Evolutionary conservation across 2,888 invertebrate species (phyloP), one percentile per base, ranked within the genome.

Genomic region (Parelbella ahira): DNA sequence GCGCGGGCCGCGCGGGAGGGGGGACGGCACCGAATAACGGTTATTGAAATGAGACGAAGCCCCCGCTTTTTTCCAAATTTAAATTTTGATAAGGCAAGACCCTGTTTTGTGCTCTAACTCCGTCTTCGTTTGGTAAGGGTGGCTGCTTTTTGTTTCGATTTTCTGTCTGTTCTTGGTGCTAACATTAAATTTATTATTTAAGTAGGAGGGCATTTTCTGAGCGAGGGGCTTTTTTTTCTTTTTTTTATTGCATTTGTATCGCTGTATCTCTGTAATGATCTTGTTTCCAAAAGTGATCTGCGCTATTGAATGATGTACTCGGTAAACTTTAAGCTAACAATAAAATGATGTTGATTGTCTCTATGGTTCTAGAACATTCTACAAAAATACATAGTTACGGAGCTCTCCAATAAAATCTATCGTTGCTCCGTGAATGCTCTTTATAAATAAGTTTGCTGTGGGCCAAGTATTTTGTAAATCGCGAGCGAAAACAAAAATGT

Each of bases 81-180:
- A 87, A 87, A 86, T 87, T 86, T 86, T 87, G 86, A 86, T 87
- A 87, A 86, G 86, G 86, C 84, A 69, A 80, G 72, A 68, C 73
- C 75, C 76, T 76, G 84, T 86, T 86, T 82, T 75, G 75, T 75
- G 73, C 71, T 68, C 74, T 79, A 82, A 80, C 73, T 79, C 74
- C 71, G 70, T 64, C 72, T 68, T 60, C 67, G 72, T 74, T 74
- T 67, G 72, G 71, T 63, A 70, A 68, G 74, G 71, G 72, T 70
- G 78, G 66, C 60, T 62, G 63, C 64, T 79, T 82, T 80, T 81
- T 76, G 64, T 76, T 76, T 70, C 62, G 61, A 60, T 64, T 73
- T 60, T 59, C 61, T 66, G 75, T 74, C 74, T 77, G 67, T 75
- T 73, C 54, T 56, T 56, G 55, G 59, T 60, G 59, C 58, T 61